Evolutionary conservation across 2,113 vertebrate species (phyloP).

Genomic region (Bambusicola thoracicus): DNA sequence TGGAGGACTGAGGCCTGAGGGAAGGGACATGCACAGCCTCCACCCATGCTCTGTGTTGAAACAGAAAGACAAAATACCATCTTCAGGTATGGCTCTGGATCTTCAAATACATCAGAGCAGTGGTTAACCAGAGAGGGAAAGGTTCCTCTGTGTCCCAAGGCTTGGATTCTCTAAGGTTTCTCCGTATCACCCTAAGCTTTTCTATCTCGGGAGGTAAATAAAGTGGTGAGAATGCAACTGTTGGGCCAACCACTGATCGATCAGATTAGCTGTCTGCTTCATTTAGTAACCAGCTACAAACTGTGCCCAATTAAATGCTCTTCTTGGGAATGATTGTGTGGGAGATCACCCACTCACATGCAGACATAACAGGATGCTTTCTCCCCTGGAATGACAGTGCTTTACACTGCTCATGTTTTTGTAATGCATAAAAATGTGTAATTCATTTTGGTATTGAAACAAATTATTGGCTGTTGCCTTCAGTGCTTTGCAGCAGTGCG

Average conservation of each 20-base stretch:
- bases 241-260: background rate
- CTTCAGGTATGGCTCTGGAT: background rate
- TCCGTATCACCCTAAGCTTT: background rate
- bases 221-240: accelerated
- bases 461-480: background rate
- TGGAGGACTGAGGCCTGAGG: accelerated
- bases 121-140: background rate
- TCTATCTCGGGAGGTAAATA: background rate
- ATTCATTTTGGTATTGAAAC: background rate
- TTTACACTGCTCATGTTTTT: background rate
- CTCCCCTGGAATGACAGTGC: background rate
- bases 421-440: accelerated
- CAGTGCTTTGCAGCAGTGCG: background rate
- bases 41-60: accelerated
- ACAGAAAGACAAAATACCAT: accelerated
- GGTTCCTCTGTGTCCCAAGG: background rate
- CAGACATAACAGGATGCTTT: background rate
- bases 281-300: background rate
- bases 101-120: background rate
- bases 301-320: background rate
- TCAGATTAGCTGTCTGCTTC: background rate
- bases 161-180: background rate
- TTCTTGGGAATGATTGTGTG: background rate
- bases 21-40: background rate
- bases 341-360: accelerated